phyloP scores from a whole-genome alignment of 2,888 invertebrate species.

The Drosophila formosana region DNA sequence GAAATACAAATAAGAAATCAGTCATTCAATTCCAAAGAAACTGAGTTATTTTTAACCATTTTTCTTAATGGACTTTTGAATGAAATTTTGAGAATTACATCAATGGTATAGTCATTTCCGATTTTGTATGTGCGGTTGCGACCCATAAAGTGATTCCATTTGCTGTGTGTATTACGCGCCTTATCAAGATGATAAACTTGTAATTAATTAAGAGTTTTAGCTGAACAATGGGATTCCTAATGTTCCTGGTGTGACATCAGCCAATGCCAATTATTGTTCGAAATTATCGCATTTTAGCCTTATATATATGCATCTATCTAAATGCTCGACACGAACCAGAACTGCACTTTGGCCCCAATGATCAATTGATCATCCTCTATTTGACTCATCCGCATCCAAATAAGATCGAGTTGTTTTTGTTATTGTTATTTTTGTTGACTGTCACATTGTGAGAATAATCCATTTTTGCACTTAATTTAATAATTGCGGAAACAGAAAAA shows the following conservation, averaged over 20 bases:
- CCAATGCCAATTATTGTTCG: slow-evolving; percentile 29
- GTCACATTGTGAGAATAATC: slow-evolving; percentile 54
- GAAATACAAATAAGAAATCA: background rate
- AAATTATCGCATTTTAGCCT: slow-evolving; percentile 29
- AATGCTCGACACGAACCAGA: slow-evolving; percentile 25
- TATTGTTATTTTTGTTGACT: slow-evolving; percentile 37
- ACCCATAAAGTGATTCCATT: background rate
- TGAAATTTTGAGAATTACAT: background rate
- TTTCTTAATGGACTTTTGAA: background rate
- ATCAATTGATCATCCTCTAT: slow-evolving; percentile 29
- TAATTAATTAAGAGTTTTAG: slow-evolving; percentile 1
- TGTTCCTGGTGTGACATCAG: slow-evolving; percentile 47
- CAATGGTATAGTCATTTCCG: background rate
- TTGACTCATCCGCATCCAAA: slow-evolving; percentile 40
- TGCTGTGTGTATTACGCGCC: background rate
- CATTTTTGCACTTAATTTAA: slow-evolving; percentile 57
- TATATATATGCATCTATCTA: slow-evolving; percentile 25
- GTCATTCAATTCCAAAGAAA: background rate
- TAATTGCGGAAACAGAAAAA: slow-evolving; percentile 52
- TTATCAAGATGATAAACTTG: slow-evolving; percentile 2
- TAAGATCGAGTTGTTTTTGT: slow-evolving; percentile 14
- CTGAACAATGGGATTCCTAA: slow-evolving; percentile 8
- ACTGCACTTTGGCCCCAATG: slow-evolving; percentile 38
- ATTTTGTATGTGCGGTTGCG: background rate
- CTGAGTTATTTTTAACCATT: background rate